Conservation (phyloP, 2,113 vertebrate genomes). For the Puntigrus tetrazona region DNA sequence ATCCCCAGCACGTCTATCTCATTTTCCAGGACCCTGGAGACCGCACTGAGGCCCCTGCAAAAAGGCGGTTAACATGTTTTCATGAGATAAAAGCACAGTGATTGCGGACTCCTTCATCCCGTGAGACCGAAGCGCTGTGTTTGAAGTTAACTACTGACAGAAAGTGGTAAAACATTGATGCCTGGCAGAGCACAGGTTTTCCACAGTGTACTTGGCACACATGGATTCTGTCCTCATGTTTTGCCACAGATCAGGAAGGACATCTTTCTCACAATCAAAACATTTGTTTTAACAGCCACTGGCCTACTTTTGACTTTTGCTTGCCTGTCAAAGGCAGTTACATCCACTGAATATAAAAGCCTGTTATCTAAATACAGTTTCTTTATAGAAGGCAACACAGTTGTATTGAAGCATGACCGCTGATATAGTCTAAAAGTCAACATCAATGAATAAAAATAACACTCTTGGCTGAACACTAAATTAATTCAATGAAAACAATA, state of each 20-base stretch:
- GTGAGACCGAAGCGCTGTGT: constrained; percentile 34
- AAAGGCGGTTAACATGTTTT: constrained; percentile 49
- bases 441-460: neutral
- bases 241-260: neutral
- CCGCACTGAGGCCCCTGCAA: constrained; percentile 1
- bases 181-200: constrained; percentile 55
- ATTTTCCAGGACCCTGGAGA: constrained; percentile 4
- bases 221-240: neutral
- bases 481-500: neutral
- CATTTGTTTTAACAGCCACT: neutral
- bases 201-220: constrained; percentile 54
- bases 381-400: neutral
- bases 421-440: neutral
- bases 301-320: neutral
- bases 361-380: neutral
- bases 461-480: constrained; percentile 17
- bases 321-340: neutral
- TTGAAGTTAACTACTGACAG: constrained; percentile 50
- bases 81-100: constrained; percentile 40
- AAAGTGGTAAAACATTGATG: constrained; percentile 50
- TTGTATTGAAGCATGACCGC: neutral
- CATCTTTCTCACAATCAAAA: constrained; percentile 31
- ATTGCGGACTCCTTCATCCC: constrained; percentile 48
- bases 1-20: neutral
- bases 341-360: neutral